These are phyloP conservation scores for Momotus momota DNA, from an alignment of 2,797 vertebrate genomes.

Conservation along the genomic window DNA sequence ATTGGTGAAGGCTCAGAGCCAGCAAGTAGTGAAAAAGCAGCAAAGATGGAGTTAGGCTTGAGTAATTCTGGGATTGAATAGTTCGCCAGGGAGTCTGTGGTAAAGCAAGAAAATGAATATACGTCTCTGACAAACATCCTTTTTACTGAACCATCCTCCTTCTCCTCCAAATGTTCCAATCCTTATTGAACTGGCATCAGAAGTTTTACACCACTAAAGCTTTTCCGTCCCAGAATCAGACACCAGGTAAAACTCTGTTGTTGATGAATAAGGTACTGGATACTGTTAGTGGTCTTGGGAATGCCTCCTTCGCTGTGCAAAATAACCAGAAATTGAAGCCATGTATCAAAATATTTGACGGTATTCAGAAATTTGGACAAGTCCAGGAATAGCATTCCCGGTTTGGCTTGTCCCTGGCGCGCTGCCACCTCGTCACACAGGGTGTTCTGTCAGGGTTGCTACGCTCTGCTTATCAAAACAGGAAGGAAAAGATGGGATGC, in stretches of 20 bases:
- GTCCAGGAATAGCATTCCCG: background rate
- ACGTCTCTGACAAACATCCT: background rate
- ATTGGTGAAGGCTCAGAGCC: background rate
- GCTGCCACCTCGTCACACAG: background rate
- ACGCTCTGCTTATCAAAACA: background rate
- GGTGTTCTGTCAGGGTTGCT: background rate
- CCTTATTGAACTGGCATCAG: background rate
- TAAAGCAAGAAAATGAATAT: background rate
- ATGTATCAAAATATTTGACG: background rate
- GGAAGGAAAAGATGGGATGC: slow-evolving; percentile 43
- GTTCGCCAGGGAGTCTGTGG: background rate
- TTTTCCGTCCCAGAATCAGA: background rate
- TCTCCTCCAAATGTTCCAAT: background rate
- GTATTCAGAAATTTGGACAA: background rate
- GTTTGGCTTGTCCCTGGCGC: background rate
- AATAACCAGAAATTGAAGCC: background rate
- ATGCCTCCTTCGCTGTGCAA: background rate
- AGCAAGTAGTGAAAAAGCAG: background rate
- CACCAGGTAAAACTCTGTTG: background rate
- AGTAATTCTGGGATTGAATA: background rate
- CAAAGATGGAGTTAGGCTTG: background rate
- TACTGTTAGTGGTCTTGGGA: background rate
- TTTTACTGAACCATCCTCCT: background rate
- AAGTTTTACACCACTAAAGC: background rate
- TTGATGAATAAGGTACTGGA: background rate